Conservation (phyloP, 2,888 invertebrate species). For the Cheilosia variabilis region DNA sequence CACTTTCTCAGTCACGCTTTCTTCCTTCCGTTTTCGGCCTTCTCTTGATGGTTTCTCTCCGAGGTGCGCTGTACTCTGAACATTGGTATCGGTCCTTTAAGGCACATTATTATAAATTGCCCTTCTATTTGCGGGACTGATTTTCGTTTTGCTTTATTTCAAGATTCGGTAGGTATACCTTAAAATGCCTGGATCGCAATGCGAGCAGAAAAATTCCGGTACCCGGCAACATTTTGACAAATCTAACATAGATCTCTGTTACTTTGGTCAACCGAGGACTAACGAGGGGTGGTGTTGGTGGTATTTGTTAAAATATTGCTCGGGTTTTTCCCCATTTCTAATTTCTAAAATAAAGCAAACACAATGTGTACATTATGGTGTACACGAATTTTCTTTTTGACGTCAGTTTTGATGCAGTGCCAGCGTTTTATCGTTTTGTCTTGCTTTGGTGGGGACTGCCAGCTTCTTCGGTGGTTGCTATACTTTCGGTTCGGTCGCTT, state of each 20-base stretch:
- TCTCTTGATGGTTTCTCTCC: constrained; percentile 1
- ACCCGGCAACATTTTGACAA: constrained; percentile 5
- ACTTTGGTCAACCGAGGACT: constrained; percentile 14
- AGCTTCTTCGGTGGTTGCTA: constrained; percentile 29
- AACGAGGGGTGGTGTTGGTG: neutral
- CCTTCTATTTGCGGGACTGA: constrained; percentile 60
- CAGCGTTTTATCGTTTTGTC: constrained; percentile 50
- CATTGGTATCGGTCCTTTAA: constrained; percentile 14
- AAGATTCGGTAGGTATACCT: constrained; percentile 11
- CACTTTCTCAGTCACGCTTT: constrained; percentile 11
- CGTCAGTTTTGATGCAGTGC: constrained; percentile 72
- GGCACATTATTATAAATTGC: constrained; percentile 20
- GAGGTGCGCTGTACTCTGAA: constrained; percentile 2
- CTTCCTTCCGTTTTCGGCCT: neutral
- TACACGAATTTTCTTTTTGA: constrained; percentile 56
- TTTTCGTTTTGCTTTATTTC: constrained; percentile 30
- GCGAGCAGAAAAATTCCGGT: constrained; percentile 25
- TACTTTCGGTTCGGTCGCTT: constrained; percentile 52
- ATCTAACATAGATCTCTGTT: constrained; percentile 45
- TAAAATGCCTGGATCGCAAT: constrained; percentile 27
- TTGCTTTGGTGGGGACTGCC: constrained; percentile 19
- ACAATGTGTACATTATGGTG: neutral
- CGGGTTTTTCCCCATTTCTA: constrained; percentile 67
- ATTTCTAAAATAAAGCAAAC: constrained; percentile 34
- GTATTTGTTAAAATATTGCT: constrained; percentile 43